These are phyloP conservation scores for Agrochola macilenta DNA, from an alignment of 2,888 invertebrate species.

Conservation along the genomic window DNA sequence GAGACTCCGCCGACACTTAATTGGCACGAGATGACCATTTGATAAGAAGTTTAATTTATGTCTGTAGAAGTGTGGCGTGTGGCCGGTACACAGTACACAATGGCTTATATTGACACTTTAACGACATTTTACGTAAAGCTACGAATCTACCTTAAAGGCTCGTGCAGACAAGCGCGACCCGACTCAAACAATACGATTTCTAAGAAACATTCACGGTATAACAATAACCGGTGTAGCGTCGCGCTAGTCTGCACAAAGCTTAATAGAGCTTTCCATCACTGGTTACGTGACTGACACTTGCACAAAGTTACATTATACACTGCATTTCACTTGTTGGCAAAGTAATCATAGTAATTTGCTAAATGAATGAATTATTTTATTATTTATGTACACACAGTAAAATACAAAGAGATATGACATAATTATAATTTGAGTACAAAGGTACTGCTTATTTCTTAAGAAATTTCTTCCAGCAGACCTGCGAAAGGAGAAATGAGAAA, in stretches of 20 bases:
- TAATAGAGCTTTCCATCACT: neutral
- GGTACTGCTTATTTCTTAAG: no score
- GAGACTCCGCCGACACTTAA: slow-evolving; percentile 32
- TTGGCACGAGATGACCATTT: slow-evolving; percentile 42
- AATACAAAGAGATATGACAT: no score
- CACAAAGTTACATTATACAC: neutral
- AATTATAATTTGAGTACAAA: no score
- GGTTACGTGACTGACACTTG: neutral
- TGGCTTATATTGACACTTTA: slow-evolving; percentile 4
- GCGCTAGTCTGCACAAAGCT: no score
- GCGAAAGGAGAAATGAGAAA: no score
- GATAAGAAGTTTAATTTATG: slow-evolving; percentile 41
- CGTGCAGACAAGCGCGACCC: no score
- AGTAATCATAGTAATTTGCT: neutral
- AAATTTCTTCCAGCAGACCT: no score
- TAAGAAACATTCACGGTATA: no score
- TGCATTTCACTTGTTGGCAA: neutral
- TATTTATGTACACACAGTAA: no score
- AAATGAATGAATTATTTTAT: no score
- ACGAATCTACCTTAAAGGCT: neutral
- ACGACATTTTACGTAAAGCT: neutral
- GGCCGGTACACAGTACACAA: neutral
- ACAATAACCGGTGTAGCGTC: no score
- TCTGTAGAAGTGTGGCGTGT: slow-evolving; percentile 12
- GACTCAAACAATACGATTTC: no score